phyloP scores from a whole-genome alignment of 2,797 vertebrate genomes.

The Zalophus californianus region DNA sequence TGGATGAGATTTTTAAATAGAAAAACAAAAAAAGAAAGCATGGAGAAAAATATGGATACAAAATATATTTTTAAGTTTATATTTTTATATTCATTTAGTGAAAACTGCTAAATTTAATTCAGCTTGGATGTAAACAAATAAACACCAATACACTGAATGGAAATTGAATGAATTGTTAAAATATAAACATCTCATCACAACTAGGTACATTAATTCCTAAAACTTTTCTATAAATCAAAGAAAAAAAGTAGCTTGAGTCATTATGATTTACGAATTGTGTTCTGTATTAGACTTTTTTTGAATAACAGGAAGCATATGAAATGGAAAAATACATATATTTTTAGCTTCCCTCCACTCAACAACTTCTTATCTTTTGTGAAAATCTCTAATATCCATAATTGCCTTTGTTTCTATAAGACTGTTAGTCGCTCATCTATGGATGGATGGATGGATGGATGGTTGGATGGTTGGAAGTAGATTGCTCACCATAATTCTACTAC shows the following conservation, averaged over 20 bases:
- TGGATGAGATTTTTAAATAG: neutral
- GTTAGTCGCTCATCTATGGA: neutral
- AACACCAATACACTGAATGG: neutral
- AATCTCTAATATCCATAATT: neutral
- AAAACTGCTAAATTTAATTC: constrained; percentile 14
- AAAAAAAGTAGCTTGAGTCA: neutral
- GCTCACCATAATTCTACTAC: neutral
- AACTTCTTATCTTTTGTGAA: neutral
- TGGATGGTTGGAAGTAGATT: neutral
- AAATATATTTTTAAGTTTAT: neutral
- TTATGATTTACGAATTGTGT: neutral
- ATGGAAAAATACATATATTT: neutral
- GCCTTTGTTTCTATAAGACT: neutral
- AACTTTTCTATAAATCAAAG: neutral
- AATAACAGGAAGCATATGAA: neutral
- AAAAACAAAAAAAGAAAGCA: neutral
- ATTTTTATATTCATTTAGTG: neutral
- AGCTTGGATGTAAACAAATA: neutral
- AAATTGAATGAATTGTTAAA: neutral
- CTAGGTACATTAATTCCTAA: neutral
- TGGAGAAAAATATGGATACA: neutral
- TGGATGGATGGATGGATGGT: neutral
- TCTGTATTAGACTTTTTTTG: neutral
- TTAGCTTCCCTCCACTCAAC: neutral
- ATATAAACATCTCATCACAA: neutral